Conservation (phyloP, 1,140 invertebrate genomes). For the Sinonovacula constricta region DNA sequence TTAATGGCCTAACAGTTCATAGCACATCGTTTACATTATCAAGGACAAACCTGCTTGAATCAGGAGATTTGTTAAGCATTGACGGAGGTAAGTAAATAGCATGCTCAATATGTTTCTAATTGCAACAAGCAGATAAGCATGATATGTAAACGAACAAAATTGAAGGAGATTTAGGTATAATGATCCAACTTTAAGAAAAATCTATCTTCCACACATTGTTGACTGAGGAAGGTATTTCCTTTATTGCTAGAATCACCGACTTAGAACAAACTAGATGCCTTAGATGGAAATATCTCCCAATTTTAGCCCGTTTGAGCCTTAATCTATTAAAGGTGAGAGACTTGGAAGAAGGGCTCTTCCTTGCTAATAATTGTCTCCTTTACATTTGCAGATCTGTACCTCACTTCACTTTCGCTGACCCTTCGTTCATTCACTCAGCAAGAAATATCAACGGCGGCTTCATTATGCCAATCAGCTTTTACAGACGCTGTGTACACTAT, state of each 20-base stretch:
- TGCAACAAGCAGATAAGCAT: too few relatives aligned
- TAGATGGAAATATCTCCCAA: neutral
- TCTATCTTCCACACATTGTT: neutral
- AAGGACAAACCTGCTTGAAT: too few relatives aligned
- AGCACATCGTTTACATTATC: too few relatives aligned
- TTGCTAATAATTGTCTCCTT: neutral
- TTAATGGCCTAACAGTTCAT: too few relatives aligned
- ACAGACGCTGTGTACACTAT: neutral
- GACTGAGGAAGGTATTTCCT: neutral
- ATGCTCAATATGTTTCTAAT: too few relatives aligned
- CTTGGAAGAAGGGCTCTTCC: too few relatives aligned
- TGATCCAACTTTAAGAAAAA: too few relatives aligned
- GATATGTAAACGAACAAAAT: too few relatives aligned
- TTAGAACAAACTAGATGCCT: neutral
- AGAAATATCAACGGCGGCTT: neutral
- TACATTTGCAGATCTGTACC: neutral
- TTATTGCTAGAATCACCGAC: neutral
- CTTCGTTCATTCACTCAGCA: neutral
- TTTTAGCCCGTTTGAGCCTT: neutral
- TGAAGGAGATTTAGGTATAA: too few relatives aligned
- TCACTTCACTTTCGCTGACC: neutral
- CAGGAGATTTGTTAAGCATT: too few relatives aligned
- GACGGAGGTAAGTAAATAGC: too few relatives aligned
- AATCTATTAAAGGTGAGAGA: too few relatives aligned
- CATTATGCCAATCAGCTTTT: neutral